Evolutionary conservation across 2,888 invertebrate genomes (phyloP).

Genomic region (Stratiomys singularior): DNA sequence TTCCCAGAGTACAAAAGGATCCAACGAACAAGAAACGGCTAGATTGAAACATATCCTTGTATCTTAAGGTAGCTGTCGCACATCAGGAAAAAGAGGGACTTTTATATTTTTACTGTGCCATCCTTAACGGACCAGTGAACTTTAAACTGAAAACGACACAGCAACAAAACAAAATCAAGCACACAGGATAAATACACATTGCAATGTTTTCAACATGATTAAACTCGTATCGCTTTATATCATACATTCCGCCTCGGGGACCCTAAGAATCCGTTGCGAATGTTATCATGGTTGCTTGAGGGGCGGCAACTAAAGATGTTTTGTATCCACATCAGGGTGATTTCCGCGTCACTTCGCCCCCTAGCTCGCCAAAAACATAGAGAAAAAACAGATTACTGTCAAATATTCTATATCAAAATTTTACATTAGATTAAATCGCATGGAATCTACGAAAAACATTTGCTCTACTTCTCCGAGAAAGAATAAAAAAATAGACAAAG

Average conservation of each 20-base stretch:
- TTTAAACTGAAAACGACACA: constrained; percentile 3
- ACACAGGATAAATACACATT: constrained; percentile 6
- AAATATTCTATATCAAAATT: constrained; percentile 40
- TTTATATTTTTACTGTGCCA: not conserved
- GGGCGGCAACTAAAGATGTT: not conserved
- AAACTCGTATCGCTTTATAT: constrained; percentile 22
- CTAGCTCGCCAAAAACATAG: not conserved
- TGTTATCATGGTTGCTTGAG: not conserved
- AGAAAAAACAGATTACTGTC: constrained; percentile 16
- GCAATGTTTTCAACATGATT: constrained; percentile 38
- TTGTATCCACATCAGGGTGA: not conserved
- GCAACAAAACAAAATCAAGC: not conserved
- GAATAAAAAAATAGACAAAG: not conserved
- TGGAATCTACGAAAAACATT: constrained; percentile 19
- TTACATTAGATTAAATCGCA: constrained; percentile 40
- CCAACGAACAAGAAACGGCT: too few species aligned
- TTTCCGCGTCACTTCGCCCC: not conserved
- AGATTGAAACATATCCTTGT: too few species aligned
- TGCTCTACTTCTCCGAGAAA: not conserved
- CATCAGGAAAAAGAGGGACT: not conserved
- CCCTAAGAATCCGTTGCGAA: not conserved
- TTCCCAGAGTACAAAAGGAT: too few species aligned
- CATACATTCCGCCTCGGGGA: not conserved
- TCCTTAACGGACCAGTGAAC: constrained; percentile 1
- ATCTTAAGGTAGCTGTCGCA: too few species aligned